Evolutionary conservation across 1,140 invertebrate genomes (phyloP), one percentile per base, ranked within the genome.

Genomic region (Heterodera schachtii): DNA sequence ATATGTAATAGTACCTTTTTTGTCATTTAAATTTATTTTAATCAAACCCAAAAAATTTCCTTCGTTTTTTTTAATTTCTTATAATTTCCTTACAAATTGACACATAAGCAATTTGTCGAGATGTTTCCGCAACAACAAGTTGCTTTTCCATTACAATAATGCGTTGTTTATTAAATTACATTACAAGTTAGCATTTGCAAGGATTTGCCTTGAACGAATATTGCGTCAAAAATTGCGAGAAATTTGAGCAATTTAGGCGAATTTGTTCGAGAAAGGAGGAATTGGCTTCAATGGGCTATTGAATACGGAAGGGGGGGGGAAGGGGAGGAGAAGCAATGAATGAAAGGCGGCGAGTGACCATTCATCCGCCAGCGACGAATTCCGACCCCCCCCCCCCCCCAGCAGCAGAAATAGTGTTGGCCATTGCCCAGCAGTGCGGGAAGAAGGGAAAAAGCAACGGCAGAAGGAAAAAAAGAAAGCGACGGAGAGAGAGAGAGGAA

Each of bases 61-160:
- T 11, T 41, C 31, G 31, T 41, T 41, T 19, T 43, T 71, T 43
- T 80, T 70, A 5, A 44, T 7, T 82, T 69, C 7, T 1, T 3
- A 16, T 2, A 64, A 64, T 5, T 31, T 41, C 3, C 84, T 87
- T 85, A 86, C 84, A 86, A 75, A 86, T 80, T 19, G 81, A 85
- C 3, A 86, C 75, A 60, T 86, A 87, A 46, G 75, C 82, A 82
- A 87, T 81, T 46, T 81, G 81, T 52, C 83, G 86, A n/a, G 73
- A 79, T 47, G 80, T 84, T 31, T 84, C 52, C 13, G 86, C 83
- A 43, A 86, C 75, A 43, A 86, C 70, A 44, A 82, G 77, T 73
- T 87, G 86, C 81, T 87, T 86, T 46, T 81, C 73, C 85, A 86
- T 85, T 81, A 13, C 19, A 19, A 19, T 66, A 71, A 41, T 46